A percentile compares a stretch with the other conserved stretches of the same genome.
Evolutionary conservation across 2,888 invertebrate genomes (phyloP).

Genomic region (Thera britannica): DNA sequence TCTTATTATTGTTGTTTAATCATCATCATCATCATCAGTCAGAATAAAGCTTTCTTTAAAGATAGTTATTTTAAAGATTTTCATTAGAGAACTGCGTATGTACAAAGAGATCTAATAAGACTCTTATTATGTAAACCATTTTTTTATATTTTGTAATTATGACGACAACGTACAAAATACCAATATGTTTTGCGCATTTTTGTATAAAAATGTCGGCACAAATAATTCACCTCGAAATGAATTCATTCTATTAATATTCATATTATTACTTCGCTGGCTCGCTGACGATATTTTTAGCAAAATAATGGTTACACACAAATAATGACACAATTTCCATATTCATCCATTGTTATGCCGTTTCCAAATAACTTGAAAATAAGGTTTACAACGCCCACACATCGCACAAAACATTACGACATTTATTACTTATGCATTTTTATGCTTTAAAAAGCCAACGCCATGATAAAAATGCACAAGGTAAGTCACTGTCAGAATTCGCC

Average conservation of each 20-base stretch:
- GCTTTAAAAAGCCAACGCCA: background rate
- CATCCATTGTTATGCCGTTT: constrained; percentile 14
- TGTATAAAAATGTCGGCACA: background rate
- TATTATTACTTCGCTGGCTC: background rate
- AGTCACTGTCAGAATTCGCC: constrained; percentile 9
- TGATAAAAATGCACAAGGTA: constrained; percentile 10
- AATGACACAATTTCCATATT: constrained; percentile 19
- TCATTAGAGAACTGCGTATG: too few species aligned
- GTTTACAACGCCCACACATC: constrained; percentile 12
- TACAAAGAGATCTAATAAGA: too few species aligned
- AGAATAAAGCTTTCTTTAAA: too few species aligned
- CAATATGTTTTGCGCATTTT: too few species aligned
- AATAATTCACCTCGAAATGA: background rate
- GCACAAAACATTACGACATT: too few species aligned
- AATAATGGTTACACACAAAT: constrained; percentile 17
- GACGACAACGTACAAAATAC: too few species aligned
- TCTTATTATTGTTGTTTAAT: too few species aligned
- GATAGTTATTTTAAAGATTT: too few species aligned
- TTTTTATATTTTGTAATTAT: too few species aligned
- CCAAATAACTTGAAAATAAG: constrained; percentile 3
- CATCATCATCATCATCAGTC: too few species aligned
- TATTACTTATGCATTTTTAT: background rate
- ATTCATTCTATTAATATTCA: constrained; percentile 10
- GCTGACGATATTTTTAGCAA: constrained; percentile 10
- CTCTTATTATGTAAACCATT: too few species aligned